Evolutionary conservation across 2,113 vertebrate species (phyloP), one percentile per base, ranked within the genome.

Genomic region (Hippocampus barbouri): DNA sequence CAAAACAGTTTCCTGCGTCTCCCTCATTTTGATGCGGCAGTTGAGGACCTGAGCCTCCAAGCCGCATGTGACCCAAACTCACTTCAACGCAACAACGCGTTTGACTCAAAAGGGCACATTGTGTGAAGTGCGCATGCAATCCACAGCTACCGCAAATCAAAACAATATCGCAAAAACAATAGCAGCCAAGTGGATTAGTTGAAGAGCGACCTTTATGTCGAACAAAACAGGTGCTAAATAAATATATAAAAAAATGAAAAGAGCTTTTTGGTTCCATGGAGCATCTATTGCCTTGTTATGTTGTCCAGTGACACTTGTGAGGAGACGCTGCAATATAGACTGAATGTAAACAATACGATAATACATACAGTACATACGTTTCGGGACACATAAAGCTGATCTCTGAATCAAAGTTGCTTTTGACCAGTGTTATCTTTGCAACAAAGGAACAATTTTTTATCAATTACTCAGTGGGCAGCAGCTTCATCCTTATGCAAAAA

Each of bases 171-270:
- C 71, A 69, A 70, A 38, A 80, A 85, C 79, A 82, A 82, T 47
- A 20, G 66, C 5, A 7, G 79, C n/a, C 5, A 40, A 56, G 56
- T 60, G n/a, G 72, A 79, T 78, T 64, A 66, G 80, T 84, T 73
- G 61, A 69, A 66, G 70, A 68, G n/a, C 43, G 74, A 56, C 76
- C 74, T 73, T 81, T 69, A 51, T 70, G 70, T 70, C 79, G 43
- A 60, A 75, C 66, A 78, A 79, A 76, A 78, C 76, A 76, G 86
- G 76, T 63, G 72, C 64, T 73, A 53, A 16, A 61, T 73, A 57
- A 20, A 51, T 83, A 79, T 83, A 79, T 82, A 86, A 82, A 81
- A 79, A 12, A 21, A 71, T 80, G 74, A 74, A 82, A 65, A 76
- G 72, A 63, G 41, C 25, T 15, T 73, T 78, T 75, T 71, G 71